A percentile compares a stretch with the other conserved stretches of the same genome.
Evolutionary conservation across 2,888 invertebrate species (phyloP).

Genomic region (Tanypteryx hageni): DNA sequence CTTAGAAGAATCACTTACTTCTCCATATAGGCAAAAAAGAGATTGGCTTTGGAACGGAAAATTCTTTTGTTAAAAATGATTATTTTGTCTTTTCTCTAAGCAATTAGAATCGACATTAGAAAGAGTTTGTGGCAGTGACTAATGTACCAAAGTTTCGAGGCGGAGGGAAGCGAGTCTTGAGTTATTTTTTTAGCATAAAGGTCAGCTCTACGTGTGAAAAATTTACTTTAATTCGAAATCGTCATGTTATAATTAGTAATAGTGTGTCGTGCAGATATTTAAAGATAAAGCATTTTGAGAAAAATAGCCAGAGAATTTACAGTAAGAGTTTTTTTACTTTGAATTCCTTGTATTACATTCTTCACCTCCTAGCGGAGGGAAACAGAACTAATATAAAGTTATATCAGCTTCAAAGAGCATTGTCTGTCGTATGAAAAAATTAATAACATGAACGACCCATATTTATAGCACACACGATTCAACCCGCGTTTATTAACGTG

Average conservation of each 20-base stretch:
- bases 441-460: no score
- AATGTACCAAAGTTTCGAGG: background rate
- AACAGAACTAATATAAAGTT: no score
- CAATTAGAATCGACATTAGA: slow-evolving; percentile 36
- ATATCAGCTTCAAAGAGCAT: no score
- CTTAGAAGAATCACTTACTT: slow-evolving; percentile 11
- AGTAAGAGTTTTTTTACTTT: no score
- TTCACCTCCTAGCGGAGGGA: no score
- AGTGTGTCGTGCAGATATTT: no score
- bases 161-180: background rate
- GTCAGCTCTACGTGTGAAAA: background rate
- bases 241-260: no score
- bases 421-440: no score
- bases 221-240: background rate
- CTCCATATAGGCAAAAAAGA: background rate
- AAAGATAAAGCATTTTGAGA: no score
- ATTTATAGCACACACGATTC: no score
- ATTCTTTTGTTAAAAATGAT: background rate
- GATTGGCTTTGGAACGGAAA: background rate
- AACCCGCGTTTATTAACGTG: background rate
- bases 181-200: background rate
- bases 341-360: no score
- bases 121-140: background rate
- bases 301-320: no score
- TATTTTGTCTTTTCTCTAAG: slow-evolving; percentile 16